These are phyloP conservation scores for Coccyzus lansbergi DNA, from an alignment of 2,797 vertebrate species.

Conservation along the genomic window DNA sequence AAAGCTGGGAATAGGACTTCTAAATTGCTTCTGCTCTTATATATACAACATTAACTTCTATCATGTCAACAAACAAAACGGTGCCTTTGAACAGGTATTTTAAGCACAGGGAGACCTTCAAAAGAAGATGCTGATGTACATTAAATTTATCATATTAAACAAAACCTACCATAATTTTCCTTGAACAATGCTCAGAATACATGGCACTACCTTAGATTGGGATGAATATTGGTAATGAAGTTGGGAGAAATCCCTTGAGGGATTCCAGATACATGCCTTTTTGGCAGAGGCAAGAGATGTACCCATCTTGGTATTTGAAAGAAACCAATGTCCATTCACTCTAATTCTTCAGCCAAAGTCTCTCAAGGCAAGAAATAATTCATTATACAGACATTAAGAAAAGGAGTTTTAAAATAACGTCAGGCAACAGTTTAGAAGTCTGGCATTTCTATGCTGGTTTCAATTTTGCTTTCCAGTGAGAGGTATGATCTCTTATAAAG, in stretches of 20 bases:
- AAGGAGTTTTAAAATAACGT: background rate
- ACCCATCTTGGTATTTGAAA: background rate
- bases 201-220: background rate
- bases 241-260: background rate
- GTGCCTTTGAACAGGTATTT: background rate
- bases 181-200: background rate
- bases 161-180: background rate
- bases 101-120: background rate
- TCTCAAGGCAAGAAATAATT: background rate
- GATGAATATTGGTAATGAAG: background rate
- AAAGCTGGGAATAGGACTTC: background rate
- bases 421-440: background rate
- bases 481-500: background rate
- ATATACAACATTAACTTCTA: background rate
- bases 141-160: background rate
- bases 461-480: background rate
- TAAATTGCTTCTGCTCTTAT: background rate
- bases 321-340: background rate
- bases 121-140: background rate
- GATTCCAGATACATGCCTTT: background rate
- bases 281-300: background rate
- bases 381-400: background rate
- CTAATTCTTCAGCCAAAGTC: background rate
- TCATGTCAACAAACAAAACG: background rate
- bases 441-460: background rate